phyloP scores from a whole-genome alignment of 2,797 vertebrate species.

The Catostomus latipinnis region DNA sequence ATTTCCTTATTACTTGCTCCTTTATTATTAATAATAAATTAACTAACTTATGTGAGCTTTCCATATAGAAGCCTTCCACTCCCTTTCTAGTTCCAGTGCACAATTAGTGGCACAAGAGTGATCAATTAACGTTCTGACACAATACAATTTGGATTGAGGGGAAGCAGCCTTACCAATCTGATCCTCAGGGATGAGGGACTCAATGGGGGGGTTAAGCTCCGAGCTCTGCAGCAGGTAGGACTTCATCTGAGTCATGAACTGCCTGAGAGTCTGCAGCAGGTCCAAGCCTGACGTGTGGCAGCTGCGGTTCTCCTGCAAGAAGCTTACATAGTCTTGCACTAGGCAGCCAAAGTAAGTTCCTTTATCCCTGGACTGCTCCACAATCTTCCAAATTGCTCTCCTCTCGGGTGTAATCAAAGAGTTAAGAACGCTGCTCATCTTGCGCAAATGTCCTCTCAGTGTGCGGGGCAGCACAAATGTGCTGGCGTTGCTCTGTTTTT shows the following conservation, averaged over 20 bases:
- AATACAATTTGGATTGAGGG: background rate
- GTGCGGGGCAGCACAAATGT: slow-evolving; percentile 89
- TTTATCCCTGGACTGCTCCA: slow-evolving; percentile 90
- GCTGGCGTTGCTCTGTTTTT: slow-evolving; percentile 77
- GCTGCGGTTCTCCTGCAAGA: slow-evolving; percentile 92
- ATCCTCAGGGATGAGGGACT: slow-evolving; percentile 93
- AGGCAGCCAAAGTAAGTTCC: slow-evolving; percentile 94
- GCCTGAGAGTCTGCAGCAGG: slow-evolving; percentile 92
- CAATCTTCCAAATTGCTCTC: slow-evolving; percentile 88
- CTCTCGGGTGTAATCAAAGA: slow-evolving; percentile 95
- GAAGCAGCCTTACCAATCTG: slow-evolving; percentile 81
- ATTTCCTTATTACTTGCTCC: too few species aligned
- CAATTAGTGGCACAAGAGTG: background rate
- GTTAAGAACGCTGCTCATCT: slow-evolving; percentile 92
- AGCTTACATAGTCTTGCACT: slow-evolving; percentile 95
- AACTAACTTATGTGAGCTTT: too few species aligned
- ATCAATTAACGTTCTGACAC: background rate
- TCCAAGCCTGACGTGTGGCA: slow-evolving; percentile 91
- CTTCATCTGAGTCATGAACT: slow-evolving; percentile 98
- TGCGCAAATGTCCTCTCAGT: slow-evolving; percentile 90
- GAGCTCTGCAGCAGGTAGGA: slow-evolving; percentile 95
- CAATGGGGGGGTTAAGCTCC: slow-evolving; percentile 91
- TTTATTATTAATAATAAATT: too few species aligned
- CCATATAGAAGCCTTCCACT: too few species aligned
- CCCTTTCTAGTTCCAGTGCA: background rate